phyloP scores from a whole-genome alignment of 1,140 invertebrate species.

The Semibalanus balanoides region DNA sequence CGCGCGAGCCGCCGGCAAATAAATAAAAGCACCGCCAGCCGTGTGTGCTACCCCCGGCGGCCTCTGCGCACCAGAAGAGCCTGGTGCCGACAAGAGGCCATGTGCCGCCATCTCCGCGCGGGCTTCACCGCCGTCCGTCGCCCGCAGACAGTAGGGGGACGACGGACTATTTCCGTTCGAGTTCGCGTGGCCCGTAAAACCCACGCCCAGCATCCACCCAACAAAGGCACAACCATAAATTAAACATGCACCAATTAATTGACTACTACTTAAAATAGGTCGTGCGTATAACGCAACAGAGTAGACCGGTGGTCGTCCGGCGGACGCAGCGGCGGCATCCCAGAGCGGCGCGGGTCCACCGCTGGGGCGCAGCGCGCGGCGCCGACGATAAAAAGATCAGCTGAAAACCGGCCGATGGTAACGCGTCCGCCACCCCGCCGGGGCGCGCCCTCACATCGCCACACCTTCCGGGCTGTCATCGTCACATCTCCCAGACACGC shows the following conservation, averaged over 20 bases:
- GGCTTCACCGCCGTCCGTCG: not conserved
- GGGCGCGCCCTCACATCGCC: not conserved
- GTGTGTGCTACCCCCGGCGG: not conserved
- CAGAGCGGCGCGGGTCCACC: too few relatives aligned
- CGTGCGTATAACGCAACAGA: not conserved
- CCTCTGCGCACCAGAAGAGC: not conserved
- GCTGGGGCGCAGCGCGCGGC: too few relatives aligned
- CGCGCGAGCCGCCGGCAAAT: not conserved
- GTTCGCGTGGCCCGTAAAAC: not conserved
- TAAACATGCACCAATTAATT: conserved; percentile 2
- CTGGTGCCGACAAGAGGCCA: not conserved
- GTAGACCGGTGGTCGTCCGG: not conserved
- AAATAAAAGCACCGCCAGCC: not conserved
- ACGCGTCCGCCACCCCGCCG: too few relatives aligned
- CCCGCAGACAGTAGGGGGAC: too few relatives aligned
- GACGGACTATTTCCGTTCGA: not conserved
- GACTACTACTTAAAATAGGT: not conserved
- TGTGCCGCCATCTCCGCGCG: not conserved
- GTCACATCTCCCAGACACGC: too few relatives aligned
- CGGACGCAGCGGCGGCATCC: too few relatives aligned
- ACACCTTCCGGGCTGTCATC: not conserved
- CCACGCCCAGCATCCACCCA: not conserved
- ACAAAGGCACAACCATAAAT: not conserved
- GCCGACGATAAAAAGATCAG: too few relatives aligned
- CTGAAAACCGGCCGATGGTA: too few relatives aligned